Base-by-base conservation (phyloP, 1,140 invertebrate genomes). In the Drosophila guanche region DNA sequence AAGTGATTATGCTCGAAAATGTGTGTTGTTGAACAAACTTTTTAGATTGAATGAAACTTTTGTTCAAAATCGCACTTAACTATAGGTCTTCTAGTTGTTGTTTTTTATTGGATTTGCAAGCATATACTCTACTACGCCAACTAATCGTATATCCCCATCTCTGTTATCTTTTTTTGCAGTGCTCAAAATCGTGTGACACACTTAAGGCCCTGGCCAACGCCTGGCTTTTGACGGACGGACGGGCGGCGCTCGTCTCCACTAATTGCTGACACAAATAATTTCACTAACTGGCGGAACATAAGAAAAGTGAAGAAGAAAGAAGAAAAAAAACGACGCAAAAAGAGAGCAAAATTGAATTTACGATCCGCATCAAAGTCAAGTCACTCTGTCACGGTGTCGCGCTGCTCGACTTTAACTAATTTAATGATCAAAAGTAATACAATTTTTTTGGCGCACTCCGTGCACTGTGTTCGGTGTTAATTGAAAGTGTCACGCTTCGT, bases 181-280 rank as follows among this genome's bases (percentile, higher is more conserved):
- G 65, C 59, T 10, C 51, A 46, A 56, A 63, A 72, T 52, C 62
- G 63, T 59, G 20, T 75, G 72, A 75, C 72, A 67, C 50, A 74
- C 43, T 75, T 74, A 48, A 58, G 50, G 33, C 33, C 33, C 33
- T 37, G 33, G 10, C 33, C 33, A 37, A 10, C 33, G 3, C 33
- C 33, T 53, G 50, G 57, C 60, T 58, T 58, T 58, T 50, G 42
- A 41, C 42, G 23, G 45, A 45, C 51, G 14, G 33, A 46, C 22
- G 52, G 45, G 46, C 63, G 62, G 41, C 43, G 67, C 48, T 37
- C 53, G 61, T 47, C 52, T 41, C 51, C 56, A 74, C 73, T 77
- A 86, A 85, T 77, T 86, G 81, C 60, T 74, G 83, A 85, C 77
- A 86, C 57, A 81, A 51, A 73, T 73, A 77, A 81, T 74, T 65